Conservation (phyloP, 2,888 invertebrate genomes). For the Isoperla grammatica region DNA sequence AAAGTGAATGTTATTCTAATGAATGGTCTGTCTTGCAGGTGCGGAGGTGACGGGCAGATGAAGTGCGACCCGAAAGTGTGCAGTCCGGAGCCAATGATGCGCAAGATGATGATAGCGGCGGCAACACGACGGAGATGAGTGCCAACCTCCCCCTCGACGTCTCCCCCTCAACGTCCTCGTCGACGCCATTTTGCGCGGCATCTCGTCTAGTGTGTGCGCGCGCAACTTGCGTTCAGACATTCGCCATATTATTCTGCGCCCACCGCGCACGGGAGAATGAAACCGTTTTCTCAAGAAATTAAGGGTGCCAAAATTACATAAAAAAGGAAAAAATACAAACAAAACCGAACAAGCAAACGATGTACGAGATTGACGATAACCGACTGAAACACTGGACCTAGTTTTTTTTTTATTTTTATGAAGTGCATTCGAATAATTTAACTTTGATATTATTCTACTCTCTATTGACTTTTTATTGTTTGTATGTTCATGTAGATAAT, state of each 20-base stretch:
- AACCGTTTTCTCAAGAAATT: conserved; percentile 2
- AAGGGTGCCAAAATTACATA: conserved; percentile 27
- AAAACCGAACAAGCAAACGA: too few species aligned
- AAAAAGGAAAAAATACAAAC: conserved; percentile 14
- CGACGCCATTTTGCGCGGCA: neutral
- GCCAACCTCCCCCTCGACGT: neutral
- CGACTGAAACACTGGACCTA: neutral
- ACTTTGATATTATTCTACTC: neutral
- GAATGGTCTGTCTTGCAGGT: conserved; percentile 58
- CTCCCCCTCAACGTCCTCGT: neutral
- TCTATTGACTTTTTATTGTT: neutral
- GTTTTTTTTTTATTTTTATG: neutral
- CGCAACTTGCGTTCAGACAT: neutral
- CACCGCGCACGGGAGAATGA: neutral
- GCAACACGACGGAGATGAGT: conserved; percentile 35
- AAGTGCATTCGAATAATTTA: conserved; percentile 18
- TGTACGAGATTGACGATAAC: too few species aligned
- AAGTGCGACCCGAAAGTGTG: conserved; percentile 89
- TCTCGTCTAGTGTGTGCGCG: neutral
- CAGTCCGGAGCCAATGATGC: conserved; percentile 82
- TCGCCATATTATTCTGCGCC: conserved; percentile 17
- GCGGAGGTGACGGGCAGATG: conserved; percentile 90
- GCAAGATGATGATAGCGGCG: conserved; percentile 84
- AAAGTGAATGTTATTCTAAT: too few species aligned
- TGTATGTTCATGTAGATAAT: neutral